Base-by-base conservation (phyloP, 2,113 vertebrate species). In the Suricata suricatta region DNA sequence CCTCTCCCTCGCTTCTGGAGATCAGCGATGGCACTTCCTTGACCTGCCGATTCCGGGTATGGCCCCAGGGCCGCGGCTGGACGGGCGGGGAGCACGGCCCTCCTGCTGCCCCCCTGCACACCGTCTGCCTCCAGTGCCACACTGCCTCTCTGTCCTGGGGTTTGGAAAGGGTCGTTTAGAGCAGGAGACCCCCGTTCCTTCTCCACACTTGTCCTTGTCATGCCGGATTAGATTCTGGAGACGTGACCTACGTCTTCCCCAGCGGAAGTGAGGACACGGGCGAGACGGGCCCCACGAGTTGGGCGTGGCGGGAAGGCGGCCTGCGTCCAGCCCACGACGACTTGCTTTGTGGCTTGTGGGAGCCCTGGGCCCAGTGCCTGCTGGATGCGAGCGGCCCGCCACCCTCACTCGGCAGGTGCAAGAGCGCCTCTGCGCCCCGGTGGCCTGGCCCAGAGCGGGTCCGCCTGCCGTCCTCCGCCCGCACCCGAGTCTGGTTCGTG, bases 141-240 rank as follows among this genome's bases (percentile, higher is more conserved):
- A 23, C 57, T 60, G 57, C 38, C 7, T 9, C 64, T 68, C 57
- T 31, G 47, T 27, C 31, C 1, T 52, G 0, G 0, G 15, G n/a
- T n/a, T 41, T 13, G 1, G 25, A 15, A 35, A 27, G 27, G n/a
- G n/a, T 12, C 17, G 4, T 31, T 72, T 14, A 4, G 25, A 54
- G 23, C 15, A 38, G 41, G 5, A 1, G 23, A 19, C 60, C 9
- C 1, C 23, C 3, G 21, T 25, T 23, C 2, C 0, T 19, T 52
- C 25, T 72, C n/a, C 29, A 16, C 38, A 0, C 38, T 0, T 10
- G 21, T 27, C 64, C 1, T 47, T 35, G 7, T 11, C 64, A 10
- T 15, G 15, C 23, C 7, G 21, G 74, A 5, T 23, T 16, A 69
- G 19, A 60, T 17, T 60, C 57, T n/a, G 54, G 9, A 2, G 35